A percentile compares a stretch with the other conserved stretches of the same genome.
Conservation (phyloP, 2,888 invertebrate species). For the Synergus umbraculus region DNA sequence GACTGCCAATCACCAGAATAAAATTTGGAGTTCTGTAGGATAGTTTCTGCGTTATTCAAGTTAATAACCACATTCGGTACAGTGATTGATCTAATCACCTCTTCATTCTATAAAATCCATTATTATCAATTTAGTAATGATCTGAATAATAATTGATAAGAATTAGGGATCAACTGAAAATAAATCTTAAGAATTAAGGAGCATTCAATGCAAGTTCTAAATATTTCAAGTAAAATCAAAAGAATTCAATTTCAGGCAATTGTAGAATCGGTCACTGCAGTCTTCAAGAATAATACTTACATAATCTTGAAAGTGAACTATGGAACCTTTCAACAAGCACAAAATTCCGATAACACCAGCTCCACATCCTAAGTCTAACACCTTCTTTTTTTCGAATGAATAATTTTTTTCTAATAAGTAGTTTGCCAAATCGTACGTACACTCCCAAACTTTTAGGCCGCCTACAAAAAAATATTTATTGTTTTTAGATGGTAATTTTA, state of each 20-base stretch:
- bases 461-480: slow-evolving; percentile 80
- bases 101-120: slow-evolving; percentile 84
- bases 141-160: too few relatives aligned
- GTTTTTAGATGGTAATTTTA: slow-evolving; percentile 26
- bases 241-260: too few relatives aligned
- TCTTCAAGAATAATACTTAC: slow-evolving; percentile 80
- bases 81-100: slow-evolving; percentile 89
- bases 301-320: slow-evolving; percentile 95
- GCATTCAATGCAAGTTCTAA: too few relatives aligned
- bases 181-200: too few relatives aligned
- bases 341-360: slow-evolving; percentile 92
- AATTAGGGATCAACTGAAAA: too few relatives aligned
- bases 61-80: slow-evolving; percentile 89
- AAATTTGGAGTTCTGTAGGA: slow-evolving; percentile 76
- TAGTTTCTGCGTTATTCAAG: slow-evolving; percentile 76
- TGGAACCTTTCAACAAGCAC: slow-evolving; percentile 81
- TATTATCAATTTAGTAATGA: slow-evolving; percentile 31
- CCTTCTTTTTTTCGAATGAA: slow-evolving; percentile 79
- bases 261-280: too few relatives aligned
- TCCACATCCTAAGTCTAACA: slow-evolving; percentile 96
- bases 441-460: slow-evolving; percentile 97
- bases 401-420: slow-evolving; percentile 80
- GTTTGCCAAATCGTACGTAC: slow-evolving; percentile 88
- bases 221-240: too few relatives aligned
- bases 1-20: slow-evolving; percentile 87